Percentiles rank a stretch among this genome's conserved stretches.
phyloP scores from a whole-genome alignment of 2,888 invertebrate genomes.

The Blastobasis lacticolella region DNA sequence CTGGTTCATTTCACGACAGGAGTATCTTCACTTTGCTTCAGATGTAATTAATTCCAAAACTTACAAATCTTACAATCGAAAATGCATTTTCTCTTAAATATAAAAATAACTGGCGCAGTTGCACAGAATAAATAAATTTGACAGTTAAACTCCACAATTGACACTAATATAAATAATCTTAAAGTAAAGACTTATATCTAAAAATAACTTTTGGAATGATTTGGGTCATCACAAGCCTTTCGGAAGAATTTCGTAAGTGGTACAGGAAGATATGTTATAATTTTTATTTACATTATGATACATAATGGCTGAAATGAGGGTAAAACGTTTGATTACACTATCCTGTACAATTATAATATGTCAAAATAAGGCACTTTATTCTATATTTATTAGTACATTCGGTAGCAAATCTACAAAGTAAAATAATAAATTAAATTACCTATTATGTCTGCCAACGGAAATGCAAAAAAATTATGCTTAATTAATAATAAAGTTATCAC shows the following conservation, averaged over 20 bases:
- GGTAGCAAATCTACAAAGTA: background rate
- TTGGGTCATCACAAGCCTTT: slow-evolving; percentile 61
- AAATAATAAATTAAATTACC: background rate
- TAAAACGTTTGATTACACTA: background rate
- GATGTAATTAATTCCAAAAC: no score
- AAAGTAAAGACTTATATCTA: slow-evolving; percentile 10
- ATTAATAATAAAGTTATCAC: no score
- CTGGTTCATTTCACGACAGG: no score
- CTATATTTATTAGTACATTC: background rate
- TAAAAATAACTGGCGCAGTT: no score
- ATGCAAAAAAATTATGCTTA: no score
- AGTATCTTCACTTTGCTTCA: no score
- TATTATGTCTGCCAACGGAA: no score
- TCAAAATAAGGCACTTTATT: background rate
- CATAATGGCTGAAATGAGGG: background rate
- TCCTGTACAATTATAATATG: background rate
- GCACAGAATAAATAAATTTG: no score
- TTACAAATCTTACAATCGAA: no score
- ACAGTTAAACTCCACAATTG: background rate
- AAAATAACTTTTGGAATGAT: slow-evolving; percentile 58
- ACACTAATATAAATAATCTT: background rate
- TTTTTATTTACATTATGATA: background rate
- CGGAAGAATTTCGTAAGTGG: background rate
- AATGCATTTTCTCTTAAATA: no score
- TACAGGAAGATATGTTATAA: background rate